Evolutionary conservation across 1,140 invertebrate species (phyloP).

Genomic region (Zaprionus gabonicus): DNA sequence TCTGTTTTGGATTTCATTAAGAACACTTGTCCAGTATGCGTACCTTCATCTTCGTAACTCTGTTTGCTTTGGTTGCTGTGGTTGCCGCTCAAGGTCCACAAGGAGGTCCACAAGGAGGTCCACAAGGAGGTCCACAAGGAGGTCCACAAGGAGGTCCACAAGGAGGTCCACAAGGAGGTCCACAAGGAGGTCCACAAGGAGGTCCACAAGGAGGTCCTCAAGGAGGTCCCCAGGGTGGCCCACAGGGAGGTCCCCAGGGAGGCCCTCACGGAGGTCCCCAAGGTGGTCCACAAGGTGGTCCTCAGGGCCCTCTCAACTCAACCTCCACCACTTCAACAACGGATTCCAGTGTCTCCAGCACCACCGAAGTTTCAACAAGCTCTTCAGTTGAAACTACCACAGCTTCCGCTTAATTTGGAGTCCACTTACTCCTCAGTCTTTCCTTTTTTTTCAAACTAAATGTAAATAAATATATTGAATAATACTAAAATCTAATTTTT

Average conservation of each 20-base stretch:
- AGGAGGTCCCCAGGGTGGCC: background rate
- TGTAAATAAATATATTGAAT: background rate
- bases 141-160: background rate
- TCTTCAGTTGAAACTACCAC: background rate
- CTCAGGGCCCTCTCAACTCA: background rate
- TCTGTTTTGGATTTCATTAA: conserved; percentile 11
- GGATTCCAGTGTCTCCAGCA: background rate
- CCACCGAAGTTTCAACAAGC: background rate
- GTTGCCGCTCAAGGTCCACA: conserved; percentile 12
- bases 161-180: background rate
- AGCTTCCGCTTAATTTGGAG: background rate
- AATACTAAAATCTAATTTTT: background rate
- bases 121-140: background rate
- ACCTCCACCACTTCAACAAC: background rate
- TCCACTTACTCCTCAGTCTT: background rate
- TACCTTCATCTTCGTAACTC: conserved; percentile 1
- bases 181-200: background rate
- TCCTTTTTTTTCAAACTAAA: background rate
- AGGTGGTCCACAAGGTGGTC: background rate
- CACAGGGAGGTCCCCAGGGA: background rate
- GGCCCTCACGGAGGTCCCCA: background rate
- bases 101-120: background rate
- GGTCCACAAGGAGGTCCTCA: background rate
- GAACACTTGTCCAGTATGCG: conserved; percentile 9
- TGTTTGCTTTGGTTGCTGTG: conserved; percentile 19